Conservation (phyloP, 2,797 vertebrate genomes). For the Naso thynnoides region DNA sequence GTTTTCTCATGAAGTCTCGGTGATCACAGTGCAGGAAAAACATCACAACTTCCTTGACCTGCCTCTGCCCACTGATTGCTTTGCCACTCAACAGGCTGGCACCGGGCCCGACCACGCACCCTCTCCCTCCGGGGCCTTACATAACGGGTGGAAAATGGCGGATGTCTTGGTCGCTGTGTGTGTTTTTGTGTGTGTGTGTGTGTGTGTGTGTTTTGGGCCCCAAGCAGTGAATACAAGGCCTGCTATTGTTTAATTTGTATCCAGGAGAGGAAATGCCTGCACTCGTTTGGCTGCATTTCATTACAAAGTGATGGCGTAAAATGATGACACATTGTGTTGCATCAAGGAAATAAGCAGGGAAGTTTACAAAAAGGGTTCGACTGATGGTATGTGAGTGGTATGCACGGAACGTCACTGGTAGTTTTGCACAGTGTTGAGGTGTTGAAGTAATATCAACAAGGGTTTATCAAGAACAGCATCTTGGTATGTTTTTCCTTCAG, state of each 20-base stretch:
- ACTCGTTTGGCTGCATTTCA: conserved; percentile 67
- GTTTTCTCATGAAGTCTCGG: conserved; percentile 10
- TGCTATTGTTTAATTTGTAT: conserved; percentile 67
- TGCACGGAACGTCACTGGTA: conserved; percentile 29
- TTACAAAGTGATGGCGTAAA: conserved; percentile 51
- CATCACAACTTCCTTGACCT: conserved; percentile 59
- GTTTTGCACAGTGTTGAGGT: conserved; percentile 1
- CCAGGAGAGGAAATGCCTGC: conserved; percentile 71
- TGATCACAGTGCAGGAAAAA: conserved; percentile 44
- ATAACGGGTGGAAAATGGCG: conserved; percentile 55
- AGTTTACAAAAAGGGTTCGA: not conserved
- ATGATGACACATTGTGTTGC: conserved; percentile 21
- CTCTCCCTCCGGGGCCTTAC: conserved; percentile 43
- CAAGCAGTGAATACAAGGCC: conserved; percentile 49
- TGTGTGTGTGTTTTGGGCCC: conserved; percentile 8
- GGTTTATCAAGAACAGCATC: conserved; percentile 54
- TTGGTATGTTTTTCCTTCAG: conserved; percentile 58
- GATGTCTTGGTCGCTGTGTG: conserved; percentile 20
- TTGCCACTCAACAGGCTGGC: conserved; percentile 63
- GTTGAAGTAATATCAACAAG: conserved; percentile 29
- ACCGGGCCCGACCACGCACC: conserved; percentile 45
- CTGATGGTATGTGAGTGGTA: conserved; percentile 26
- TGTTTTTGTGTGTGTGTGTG: conserved; percentile 6
- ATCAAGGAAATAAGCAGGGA: conserved; percentile 31
- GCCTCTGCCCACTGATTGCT: conserved; percentile 38